Evolutionary conservation across 2,888 invertebrate species (phyloP).

Genomic region (Tortricodes alternella): DNA sequence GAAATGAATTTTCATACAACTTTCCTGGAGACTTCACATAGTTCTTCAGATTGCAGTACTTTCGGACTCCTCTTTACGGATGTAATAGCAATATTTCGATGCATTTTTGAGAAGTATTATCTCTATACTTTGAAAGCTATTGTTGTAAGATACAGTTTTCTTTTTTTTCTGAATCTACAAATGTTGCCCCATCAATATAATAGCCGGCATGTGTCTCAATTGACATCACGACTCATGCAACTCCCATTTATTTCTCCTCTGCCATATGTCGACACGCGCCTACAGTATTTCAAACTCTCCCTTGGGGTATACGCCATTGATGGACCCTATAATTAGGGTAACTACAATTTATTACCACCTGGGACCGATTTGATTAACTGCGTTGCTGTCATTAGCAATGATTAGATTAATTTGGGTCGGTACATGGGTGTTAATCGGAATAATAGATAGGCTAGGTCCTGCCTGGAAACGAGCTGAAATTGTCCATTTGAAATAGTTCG

Average conservation of each 20-base stretch:
- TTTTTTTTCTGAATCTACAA: too few species aligned
- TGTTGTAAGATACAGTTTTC: too few species aligned
- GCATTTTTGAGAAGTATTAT: too few species aligned
- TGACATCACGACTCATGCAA: not conserved
- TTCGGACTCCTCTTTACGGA: too few species aligned
- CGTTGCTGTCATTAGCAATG: slow-evolving; percentile 34
- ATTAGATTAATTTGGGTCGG: slow-evolving; percentile 30
- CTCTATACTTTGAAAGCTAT: too few species aligned
- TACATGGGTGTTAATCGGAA: not conserved
- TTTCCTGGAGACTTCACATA: too few species aligned
- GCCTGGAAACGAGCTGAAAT: not conserved
- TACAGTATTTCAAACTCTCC: slow-evolving; percentile 12
- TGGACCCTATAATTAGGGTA: slow-evolving; percentile 37
- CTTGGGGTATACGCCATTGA: slow-evolving; percentile 8
- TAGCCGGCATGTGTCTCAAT: not conserved
- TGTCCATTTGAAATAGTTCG: not conserved
- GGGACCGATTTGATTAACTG: slow-evolving; percentile 38
- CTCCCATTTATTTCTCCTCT: slow-evolving; percentile 6
- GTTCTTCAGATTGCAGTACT: too few species aligned
- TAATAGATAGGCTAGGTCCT: not conserved
- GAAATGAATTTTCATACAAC: too few species aligned
- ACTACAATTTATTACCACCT: slow-evolving; percentile 40
- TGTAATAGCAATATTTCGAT: too few species aligned
- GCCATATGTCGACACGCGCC: slow-evolving; percentile 25
- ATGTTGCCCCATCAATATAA: too few species aligned